phyloP scores from a whole-genome alignment of 1,140 invertebrate genomes.

The Cydia splendana region DNA sequence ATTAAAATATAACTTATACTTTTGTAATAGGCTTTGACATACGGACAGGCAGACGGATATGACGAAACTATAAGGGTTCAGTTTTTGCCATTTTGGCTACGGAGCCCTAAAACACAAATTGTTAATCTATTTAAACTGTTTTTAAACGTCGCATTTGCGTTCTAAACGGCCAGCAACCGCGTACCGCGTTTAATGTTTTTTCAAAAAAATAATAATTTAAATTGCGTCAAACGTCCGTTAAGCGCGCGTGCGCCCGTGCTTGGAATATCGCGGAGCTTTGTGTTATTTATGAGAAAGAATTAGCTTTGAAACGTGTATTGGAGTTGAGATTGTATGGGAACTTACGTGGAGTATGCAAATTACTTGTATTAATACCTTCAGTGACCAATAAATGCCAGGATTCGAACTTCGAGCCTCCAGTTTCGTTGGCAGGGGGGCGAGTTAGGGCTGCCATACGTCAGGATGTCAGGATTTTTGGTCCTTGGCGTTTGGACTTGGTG shows the following conservation, averaged over 20 bases:
- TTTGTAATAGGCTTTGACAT: too few species aligned
- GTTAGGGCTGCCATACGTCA: too few species aligned
- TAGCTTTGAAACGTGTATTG: background rate
- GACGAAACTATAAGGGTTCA: too few species aligned
- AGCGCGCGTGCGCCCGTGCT: slow-evolving; percentile 1
- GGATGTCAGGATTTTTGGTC: too few species aligned
- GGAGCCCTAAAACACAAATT: too few species aligned
- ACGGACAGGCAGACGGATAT: too few species aligned
- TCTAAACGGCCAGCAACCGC: background rate
- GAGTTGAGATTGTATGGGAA: background rate
- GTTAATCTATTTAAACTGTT: background rate
- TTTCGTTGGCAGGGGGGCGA: too few species aligned
- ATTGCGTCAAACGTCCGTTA: background rate
- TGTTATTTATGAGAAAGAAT: slow-evolving; percentile 17
- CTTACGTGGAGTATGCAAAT: background rate
- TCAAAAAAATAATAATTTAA: background rate
- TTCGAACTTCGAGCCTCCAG: too few species aligned
- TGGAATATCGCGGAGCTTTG: background rate
- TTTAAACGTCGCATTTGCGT: background rate
- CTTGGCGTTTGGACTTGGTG: too few species aligned
- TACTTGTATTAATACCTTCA: background rate
- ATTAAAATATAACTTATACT: too few species aligned
- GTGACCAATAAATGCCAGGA: too few species aligned
- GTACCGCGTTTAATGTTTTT: background rate
- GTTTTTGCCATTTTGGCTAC: too few species aligned